phyloP scores from a whole-genome alignment of 1,140 invertebrate genomes.

The Trichonephila clavata region DNA sequence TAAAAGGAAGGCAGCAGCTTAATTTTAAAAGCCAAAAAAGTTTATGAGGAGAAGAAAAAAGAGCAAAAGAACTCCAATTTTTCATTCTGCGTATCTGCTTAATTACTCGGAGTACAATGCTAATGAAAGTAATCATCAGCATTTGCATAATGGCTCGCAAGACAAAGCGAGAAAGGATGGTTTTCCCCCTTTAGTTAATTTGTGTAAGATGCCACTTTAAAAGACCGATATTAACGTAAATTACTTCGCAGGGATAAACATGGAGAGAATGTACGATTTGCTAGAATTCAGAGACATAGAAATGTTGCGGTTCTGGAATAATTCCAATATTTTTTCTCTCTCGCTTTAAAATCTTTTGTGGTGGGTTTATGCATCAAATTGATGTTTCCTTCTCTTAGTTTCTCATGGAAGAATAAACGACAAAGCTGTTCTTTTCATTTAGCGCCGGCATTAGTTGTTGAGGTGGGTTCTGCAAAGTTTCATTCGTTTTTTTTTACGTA shows the following conservation, averaged over 20 bases:
- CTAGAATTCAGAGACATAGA: neutral
- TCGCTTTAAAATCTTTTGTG: neutral
- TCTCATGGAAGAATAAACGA: no score
- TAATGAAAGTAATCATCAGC: conserved; percentile 32
- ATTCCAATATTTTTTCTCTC: neutral
- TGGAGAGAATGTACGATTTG: neutral
- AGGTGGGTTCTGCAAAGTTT: no score
- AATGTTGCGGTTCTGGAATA: neutral
- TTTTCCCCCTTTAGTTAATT: neutral
- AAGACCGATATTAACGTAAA: conserved; percentile 24
- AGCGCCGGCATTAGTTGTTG: no score
- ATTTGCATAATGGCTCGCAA: conserved; percentile 37
- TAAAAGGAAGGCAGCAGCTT: neutral
- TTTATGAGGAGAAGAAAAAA: neutral
- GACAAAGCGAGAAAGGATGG: neutral
- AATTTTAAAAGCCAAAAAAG: neutral
- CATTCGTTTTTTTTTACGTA: no score
- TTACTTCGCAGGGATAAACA: neutral
- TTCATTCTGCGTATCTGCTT: neutral
- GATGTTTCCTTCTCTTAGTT: no score
- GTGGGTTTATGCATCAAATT: no score
- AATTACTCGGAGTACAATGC: conserved; percentile 29
- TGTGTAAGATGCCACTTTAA: conserved; percentile 22
- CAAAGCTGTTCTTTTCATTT: no score
- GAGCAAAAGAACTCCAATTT: neutral